A percentile compares a stretch with the other conserved stretches of the same genome.
Conservation (phyloP, 2,888 invertebrate species). For the Phengaris alcon region DNA sequence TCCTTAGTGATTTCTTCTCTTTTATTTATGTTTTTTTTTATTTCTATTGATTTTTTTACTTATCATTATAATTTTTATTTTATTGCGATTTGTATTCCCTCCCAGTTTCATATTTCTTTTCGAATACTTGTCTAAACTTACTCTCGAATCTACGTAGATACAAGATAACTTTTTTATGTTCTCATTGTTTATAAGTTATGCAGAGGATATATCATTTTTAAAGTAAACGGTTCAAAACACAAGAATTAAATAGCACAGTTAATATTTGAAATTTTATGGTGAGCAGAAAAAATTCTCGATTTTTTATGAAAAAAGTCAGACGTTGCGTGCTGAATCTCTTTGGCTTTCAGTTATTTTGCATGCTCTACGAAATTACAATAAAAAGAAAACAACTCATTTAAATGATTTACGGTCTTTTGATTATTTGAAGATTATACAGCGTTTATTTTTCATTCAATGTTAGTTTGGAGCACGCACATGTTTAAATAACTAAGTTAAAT, state of each 20-base stretch:
- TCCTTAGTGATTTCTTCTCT: not conserved
- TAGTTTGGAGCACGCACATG: constrained; percentile 9
- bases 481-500: not conserved
- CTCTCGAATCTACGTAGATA: too few species aligned
- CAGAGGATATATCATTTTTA: too few species aligned
- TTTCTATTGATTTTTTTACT: not conserved
- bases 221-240: too few species aligned
- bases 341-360: constrained; percentile 6
- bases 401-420: constrained; percentile 24
- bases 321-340: constrained; percentile 1
- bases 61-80: too few species aligned
- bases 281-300: not conserved
- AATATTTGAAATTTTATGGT: too few species aligned
- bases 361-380: constrained; percentile 15
- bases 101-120: too few species aligned
- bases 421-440: constrained; percentile 18
- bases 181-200: too few species aligned
- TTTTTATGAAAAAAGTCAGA: not conserved
- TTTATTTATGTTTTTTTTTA: not conserved
- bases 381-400: constrained; percentile 18
- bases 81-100: too few species aligned
- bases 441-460: constrained; percentile 3
- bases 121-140: too few species aligned
- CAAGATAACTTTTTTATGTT: too few species aligned
- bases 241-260: too few species aligned